Percentiles rank a stretch among this genome's conserved stretches.
These are phyloP conservation scores for Drosophila maculinotata DNA, from an alignment of 2,888 invertebrate species.

Conservation along the genomic window DNA sequence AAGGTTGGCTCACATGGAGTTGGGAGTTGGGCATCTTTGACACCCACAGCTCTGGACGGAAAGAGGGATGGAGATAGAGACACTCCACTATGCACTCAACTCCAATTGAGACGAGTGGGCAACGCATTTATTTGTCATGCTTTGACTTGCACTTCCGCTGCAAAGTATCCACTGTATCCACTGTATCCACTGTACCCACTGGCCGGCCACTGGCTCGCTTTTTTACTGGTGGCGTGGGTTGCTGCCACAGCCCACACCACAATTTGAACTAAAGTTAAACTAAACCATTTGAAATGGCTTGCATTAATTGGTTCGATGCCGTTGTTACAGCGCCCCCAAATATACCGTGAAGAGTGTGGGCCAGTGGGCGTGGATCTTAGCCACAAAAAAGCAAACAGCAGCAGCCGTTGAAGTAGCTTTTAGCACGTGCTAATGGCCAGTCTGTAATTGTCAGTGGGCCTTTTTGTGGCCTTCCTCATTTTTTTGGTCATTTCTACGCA, in stretches of 20 bases:
- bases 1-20: too few relatives aligned
- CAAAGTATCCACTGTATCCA: background rate
- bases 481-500: constrained; percentile 35
- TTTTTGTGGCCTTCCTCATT: constrained; percentile 1
- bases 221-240: constrained; percentile 26
- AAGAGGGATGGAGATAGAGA: too few relatives aligned
- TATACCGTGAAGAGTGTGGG: background rate
- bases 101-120: constrained; percentile 18
- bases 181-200: too few relatives aligned
- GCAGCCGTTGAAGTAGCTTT: constrained; percentile 4
- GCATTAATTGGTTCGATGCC: constrained; percentile 44
- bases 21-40: too few relatives aligned
- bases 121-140: constrained; percentile 25
- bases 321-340: constrained; percentile 7
- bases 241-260: constrained; percentile 7
- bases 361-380: constrained; percentile 7
- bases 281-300: constrained; percentile 32
- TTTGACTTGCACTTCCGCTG: constrained; percentile 50
- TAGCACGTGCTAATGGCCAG: constrained; percentile 50
- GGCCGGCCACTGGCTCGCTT: constrained; percentile 1
- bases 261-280: constrained; percentile 5
- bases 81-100: too few relatives aligned
- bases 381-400: background rate
- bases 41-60: constrained; percentile 28
- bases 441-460: background rate